These are phyloP conservation scores for Boloria selene DNA, from an alignment of 2,888 invertebrate genomes.

Conservation along the genomic window DNA sequence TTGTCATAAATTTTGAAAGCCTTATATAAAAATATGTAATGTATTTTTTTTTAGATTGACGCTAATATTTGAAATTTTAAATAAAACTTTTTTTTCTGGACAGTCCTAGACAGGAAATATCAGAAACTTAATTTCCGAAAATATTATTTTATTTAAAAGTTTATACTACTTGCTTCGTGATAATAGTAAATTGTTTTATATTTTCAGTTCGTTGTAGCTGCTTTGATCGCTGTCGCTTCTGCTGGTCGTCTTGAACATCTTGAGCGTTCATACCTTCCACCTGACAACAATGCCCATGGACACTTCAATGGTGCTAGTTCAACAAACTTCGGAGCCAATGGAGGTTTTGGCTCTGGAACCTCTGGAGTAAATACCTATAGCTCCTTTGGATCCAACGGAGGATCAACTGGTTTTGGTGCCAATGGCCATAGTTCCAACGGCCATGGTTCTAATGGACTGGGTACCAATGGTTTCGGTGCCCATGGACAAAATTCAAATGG, in stretches of 20 bases:
- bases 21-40: too few species aligned
- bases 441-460: slow-evolving; percentile 38
- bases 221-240: slow-evolving; percentile 61
- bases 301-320: slow-evolving; percentile 29
- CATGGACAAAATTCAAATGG: slow-evolving; percentile 36
- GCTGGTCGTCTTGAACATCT: slow-evolving; percentile 71
- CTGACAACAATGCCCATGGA: slow-evolving; percentile 46
- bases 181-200: background rate
- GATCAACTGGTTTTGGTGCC: slow-evolving; percentile 42
- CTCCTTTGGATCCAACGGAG: slow-evolving; percentile 28
- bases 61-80: too few species aligned
- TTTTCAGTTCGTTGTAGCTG: slow-evolving; percentile 65
- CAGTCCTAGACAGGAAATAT: background rate
- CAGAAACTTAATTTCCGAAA: too few species aligned
- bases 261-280: slow-evolving; percentile 71
- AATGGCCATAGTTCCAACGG: slow-evolving; percentile 36
- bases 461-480: slow-evolving; percentile 34
- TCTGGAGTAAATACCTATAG: slow-evolving; percentile 32
- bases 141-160: slow-evolving; percentile 4
- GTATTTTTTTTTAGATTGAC: too few species aligned
- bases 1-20: too few species aligned
- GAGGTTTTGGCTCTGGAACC: slow-evolving; percentile 19
- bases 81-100: slow-evolving; percentile 27
- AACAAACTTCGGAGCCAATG: slow-evolving; percentile 38
- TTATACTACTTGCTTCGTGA: background rate